Percentiles rank a stretch among this genome's conserved stretches.
Evolutionary conservation across 2,888 invertebrate genomes (phyloP).

Genomic region (Notodonta dromedarius): DNA sequence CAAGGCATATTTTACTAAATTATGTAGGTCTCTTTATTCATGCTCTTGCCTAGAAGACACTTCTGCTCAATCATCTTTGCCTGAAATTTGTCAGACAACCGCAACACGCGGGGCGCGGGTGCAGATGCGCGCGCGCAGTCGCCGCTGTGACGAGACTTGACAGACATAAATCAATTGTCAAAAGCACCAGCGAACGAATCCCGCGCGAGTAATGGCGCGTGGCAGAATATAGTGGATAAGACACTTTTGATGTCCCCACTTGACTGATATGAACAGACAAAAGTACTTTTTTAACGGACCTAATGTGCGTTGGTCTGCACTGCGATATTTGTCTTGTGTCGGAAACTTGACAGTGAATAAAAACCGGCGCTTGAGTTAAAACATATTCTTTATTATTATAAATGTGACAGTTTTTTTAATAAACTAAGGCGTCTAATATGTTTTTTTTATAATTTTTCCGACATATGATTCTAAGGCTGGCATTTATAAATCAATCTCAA

Average conservation of each 20-base stretch:
- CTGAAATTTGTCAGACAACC: conserved; percentile 48
- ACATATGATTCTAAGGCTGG: too few relatives aligned
- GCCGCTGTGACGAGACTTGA: conserved; percentile 80
- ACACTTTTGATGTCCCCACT: conserved; percentile 11
- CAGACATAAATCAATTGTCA: conserved; percentile 84
- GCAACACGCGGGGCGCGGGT: conserved; percentile 35
- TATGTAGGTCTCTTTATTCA: too few relatives aligned
- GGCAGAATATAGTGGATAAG: conserved; percentile 59
- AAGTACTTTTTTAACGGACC: not conserved
- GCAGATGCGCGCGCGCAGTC: conserved; percentile 76
- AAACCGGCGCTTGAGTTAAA: not conserved
- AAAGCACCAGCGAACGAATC: conserved; percentile 68
- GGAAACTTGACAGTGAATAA: conserved; percentile 4
- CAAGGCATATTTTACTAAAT: too few relatives aligned
- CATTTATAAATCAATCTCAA: too few relatives aligned
- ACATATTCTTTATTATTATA: not conserved
- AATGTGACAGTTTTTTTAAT: conserved; percentile 9
- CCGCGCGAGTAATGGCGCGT: conserved; percentile 66
- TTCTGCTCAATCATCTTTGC: conserved; percentile 50
- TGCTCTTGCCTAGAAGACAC: not conserved
- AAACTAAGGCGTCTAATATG: not conserved
- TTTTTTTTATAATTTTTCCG: not conserved
- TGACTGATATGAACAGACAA: conserved; percentile 3
- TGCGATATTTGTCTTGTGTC: conserved; percentile 6
- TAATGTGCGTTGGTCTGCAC: not conserved